Percentiles rank a stretch among this genome's conserved stretches.
Conservation (phyloP, 1,140 invertebrate genomes). For the Pseudobourletiella spinata region DNA sequence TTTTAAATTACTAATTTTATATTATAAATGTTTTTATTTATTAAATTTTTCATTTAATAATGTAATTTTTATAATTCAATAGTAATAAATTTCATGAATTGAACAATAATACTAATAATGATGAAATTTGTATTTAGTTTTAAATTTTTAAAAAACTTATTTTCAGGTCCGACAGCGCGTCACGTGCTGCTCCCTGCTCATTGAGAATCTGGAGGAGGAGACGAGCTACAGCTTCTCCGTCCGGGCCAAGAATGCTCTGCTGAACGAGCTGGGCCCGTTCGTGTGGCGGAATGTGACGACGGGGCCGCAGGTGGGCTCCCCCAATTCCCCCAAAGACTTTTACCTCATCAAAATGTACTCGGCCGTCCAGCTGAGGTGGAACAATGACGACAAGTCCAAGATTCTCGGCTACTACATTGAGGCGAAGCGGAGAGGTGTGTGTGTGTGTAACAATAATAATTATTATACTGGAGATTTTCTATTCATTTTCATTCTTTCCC, state of each 20-base stretch:
- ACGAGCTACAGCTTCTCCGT: conserved; percentile 85
- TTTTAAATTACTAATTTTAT: too few relatives aligned
- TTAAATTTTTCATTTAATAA: too few relatives aligned
- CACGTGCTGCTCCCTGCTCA: conserved; percentile 58
- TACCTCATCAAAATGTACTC: conserved; percentile 66
- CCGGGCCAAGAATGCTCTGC: conserved; percentile 66
- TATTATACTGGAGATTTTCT: not conserved
- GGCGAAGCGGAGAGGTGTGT: conserved; percentile 69
- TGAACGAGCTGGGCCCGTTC: conserved; percentile 61
- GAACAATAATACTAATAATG: too few relatives aligned
- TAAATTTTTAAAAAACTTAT: too few relatives aligned
- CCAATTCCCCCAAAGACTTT: conserved; percentile 63
- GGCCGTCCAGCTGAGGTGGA: conserved; percentile 74
- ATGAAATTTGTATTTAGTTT: too few relatives aligned
- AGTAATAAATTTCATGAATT: too few relatives aligned
- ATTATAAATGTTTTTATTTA: too few relatives aligned
- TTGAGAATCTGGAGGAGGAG: conserved; percentile 81
- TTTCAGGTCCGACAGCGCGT: conserved; percentile 93
- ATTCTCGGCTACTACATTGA: conserved; percentile 90
- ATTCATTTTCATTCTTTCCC: conserved; percentile 38
- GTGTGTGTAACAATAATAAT: not conserved
- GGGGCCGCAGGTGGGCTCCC: conserved; percentile 86
- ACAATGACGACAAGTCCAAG: conserved; percentile 65
- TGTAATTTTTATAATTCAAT: too few relatives aligned
- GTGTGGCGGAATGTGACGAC: conserved; percentile 75